Percentiles rank a stretch among this genome's conserved stretches.
These are phyloP conservation scores for Cyclophora punctaria DNA, from an alignment of 2,888 invertebrate genomes.

Conservation along the genomic window DNA sequence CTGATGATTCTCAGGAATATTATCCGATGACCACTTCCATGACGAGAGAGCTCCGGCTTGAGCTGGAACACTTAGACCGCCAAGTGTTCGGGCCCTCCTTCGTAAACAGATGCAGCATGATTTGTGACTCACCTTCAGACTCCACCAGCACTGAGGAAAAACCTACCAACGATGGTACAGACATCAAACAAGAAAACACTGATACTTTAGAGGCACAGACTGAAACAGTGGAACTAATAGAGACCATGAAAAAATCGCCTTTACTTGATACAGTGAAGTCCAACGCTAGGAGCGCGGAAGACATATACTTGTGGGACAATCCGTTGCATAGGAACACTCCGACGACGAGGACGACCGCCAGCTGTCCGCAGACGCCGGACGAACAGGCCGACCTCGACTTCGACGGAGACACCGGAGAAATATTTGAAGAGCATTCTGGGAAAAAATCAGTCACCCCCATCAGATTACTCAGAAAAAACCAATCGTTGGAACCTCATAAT, in stretches of 20 bases:
- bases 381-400: constrained; percentile 83
- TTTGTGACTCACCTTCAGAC: constrained; percentile 61
- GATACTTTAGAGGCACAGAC: constrained; percentile 34
- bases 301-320: constrained; percentile 88
- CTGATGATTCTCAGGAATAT: constrained; percentile 88
- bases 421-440: constrained; percentile 78
- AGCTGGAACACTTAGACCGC: constrained; percentile 87
- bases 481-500: constrained; percentile 51
- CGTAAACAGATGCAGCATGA: constrained; percentile 50
- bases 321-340: constrained; percentile 78
- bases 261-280: constrained; percentile 52
- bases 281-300: constrained; percentile 74
- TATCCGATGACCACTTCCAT: constrained; percentile 92
- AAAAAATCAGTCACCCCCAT: constrained; percentile 82
- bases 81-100: constrained; percentile 83
- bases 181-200: constrained; percentile 35
- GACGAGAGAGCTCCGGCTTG: constrained; percentile 86
- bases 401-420: constrained; percentile 75
- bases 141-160: constrained; percentile 62
- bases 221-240: constrained; percentile 33
- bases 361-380: constrained; percentile 79
- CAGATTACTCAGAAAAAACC: constrained; percentile 70
- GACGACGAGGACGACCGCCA: constrained; percentile 56
- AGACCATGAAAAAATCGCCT: constrained; percentile 48
- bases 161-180: constrained; percentile 35